Base-by-base conservation (phyloP, 2,888 invertebrate species). In the Zaprionus obscuricornis region DNA sequence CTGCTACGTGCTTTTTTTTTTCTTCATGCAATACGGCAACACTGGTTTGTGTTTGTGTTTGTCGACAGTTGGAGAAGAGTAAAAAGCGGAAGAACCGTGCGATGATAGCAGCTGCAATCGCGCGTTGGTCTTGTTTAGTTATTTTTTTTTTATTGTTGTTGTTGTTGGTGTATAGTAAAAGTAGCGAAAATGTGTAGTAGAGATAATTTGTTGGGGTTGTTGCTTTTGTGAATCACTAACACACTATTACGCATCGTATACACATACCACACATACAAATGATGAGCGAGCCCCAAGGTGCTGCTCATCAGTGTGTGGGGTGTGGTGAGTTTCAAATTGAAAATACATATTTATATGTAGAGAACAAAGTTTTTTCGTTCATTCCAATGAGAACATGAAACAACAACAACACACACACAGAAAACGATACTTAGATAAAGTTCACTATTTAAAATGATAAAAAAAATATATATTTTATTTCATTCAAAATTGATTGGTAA, bases 121-220 rank as follows among this genome's bases (percentile, higher is more conserved):
- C 39, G 51, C 29, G 22, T 49, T 51, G 22, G 47, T 42, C 31
- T 67, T 67, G 24, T 29, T 57, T 8, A 29, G 36, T 47, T 49
- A 22, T 31, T 33, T 13, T 29, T 11, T n/a, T 40, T 22, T 42
- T 42, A 7, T 33, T 50, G 52, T 52, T 52, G 33, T 46, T 52
- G 55, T 50, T 50, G 22, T 60, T 50, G 52, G 24, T 50, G 34
- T 55, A 59, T 71, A 71, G 71, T 71, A 71, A 71, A 65, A 68
- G 73, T 74, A 66, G 74, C 71, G 54, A 68, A 73, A 74, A 68
- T 74, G 50, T 75, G 70, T 76, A 76, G 76, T 76, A 76, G 76
- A 76, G 67, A 76, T 70, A 74, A 66, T 74, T 64, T 74, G 74
- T 75, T 75, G 71, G 75, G 75, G 75, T 75, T 75, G 75, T 75